Base-by-base conservation (phyloP, 2,797 vertebrate genomes). In the Mastacembelus armatus region DNA sequence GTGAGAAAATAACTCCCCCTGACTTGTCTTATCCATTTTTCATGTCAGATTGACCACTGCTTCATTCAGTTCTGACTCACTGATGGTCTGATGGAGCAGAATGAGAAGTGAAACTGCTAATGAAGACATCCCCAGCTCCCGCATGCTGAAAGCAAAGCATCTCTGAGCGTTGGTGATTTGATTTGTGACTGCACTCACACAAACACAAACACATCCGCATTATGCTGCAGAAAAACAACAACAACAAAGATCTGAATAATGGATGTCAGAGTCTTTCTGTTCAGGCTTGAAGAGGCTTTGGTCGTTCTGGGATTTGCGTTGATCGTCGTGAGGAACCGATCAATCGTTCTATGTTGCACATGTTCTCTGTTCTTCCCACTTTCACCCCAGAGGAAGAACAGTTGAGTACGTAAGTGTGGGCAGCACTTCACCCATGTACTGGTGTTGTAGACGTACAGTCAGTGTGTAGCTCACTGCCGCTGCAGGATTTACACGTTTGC, bases 351-450 rank as follows among this genome's bases (percentile, higher is more conserved):
- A 36, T 65, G 30, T 42, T 63, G 58, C 9, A 27, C 38, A 57
- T 32, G 26, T 35, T 57, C 35, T 62, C 51, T 29, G 10, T 70
- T 74, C 33, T 60, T 56, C 32, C 38, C 32, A 16, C 42, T 49
- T 11, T 49, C 22, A 16, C 45, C 24, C 22, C 10, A 19, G 29
- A 11, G 24, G 35, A 4, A 18, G n/a, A 32, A 44, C 33, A 59
- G 60, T 2, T 15, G 14, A 21, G 27, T 29, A 8, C 71, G 40
- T 42, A 62, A 19, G 29, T 15, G 36, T 36, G 36, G 18, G 7
- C 33, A 40, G 42, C 35, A 8, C 21, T 42, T 77, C 66, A 69
- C 59, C 16, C 61, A 76, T 71, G 47, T 66, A 75, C 73, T 72
- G 67, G 52, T 35, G n/a, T 43, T 22, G 54, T 61, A 4, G 65